Evolutionary conservation across 1,140 invertebrate species (phyloP).

Genomic region (Drosophila guanche): DNA sequence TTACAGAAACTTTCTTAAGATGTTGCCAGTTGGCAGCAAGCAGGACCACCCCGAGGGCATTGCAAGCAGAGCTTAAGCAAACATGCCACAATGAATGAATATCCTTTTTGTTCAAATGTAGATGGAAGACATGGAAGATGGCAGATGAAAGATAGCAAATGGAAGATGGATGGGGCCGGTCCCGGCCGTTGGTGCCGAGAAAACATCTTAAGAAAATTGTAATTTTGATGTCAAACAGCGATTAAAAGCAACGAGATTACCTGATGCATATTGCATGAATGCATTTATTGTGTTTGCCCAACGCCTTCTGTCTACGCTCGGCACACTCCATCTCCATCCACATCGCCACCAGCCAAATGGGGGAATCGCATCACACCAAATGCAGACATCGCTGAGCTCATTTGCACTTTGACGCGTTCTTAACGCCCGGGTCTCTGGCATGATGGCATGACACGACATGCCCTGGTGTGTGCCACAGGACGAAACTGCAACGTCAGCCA

Average conservation of each 20-base stretch:
- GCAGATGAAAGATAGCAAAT: neutral
- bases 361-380: conserved; percentile 6
- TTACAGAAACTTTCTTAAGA: conserved; percentile 48
- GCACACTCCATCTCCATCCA: conserved; percentile 15
- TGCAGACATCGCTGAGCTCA: conserved; percentile 67
- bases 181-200: neutral
- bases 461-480: conserved; percentile 17
- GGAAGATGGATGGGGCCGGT: conserved; percentile 1
- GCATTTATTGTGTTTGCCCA: conserved; percentile 72
- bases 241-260: conserved; percentile 83
- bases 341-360: neutral
- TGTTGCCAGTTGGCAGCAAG: conserved; percentile 3
- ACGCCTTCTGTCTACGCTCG: conserved; percentile 1
- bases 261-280: conserved; percentile 80
- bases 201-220: conserved; percentile 75
- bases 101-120: conserved; percentile 28
- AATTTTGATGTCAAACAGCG: conserved; percentile 83
- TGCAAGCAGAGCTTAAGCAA: conserved; percentile 49
- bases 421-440: conserved; percentile 10
- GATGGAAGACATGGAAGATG: neutral
- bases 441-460: conserved; percentile 48
- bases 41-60: conserved; percentile 8
- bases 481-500: conserved; percentile 56
- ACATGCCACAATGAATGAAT: conserved; percentile 46
- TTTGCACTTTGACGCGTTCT: conserved; percentile 75